A percentile compares a stretch with the other conserved stretches of the same genome.
phyloP scores from a whole-genome alignment of 2,888 invertebrate species.

The Portevinia maculata region DNA sequence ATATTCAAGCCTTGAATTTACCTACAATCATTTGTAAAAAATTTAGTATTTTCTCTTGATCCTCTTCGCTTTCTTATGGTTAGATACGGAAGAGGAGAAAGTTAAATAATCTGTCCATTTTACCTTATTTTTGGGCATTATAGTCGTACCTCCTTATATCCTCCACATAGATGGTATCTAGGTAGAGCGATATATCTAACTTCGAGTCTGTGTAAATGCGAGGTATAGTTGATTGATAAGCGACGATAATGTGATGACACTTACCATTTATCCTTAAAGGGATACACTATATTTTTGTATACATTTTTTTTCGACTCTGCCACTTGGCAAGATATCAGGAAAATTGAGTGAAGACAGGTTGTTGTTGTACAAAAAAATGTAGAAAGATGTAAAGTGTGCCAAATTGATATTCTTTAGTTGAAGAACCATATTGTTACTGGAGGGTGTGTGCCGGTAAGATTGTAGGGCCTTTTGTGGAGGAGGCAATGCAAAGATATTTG shows the following conservation, averaged over 20 bases:
- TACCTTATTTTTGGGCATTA: constrained; percentile 17
- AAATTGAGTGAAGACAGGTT: constrained; percentile 17
- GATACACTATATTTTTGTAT: constrained; percentile 25
- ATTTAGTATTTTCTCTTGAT: neutral
- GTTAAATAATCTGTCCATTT: constrained; percentile 36
- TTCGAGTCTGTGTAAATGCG: constrained; percentile 20
- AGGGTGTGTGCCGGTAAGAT: too few relatives aligned
- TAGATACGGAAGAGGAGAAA: constrained; percentile 2
- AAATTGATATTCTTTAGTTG: constrained; percentile 30
- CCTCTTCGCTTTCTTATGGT: neutral
- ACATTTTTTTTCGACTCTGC: neutral
- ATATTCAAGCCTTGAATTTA: neutral
- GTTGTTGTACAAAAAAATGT: constrained; percentile 5
- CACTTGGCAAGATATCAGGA: neutral
- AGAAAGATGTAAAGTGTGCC: constrained; percentile 21
- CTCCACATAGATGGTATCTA: constrained; percentile 3
- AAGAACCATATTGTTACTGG: neutral
- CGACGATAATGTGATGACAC: constrained; percentile 73
- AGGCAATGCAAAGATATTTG: constrained; percentile 7
- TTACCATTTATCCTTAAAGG: constrained; percentile 49
- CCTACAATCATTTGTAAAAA: constrained; percentile 14
- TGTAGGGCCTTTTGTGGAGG: neutral
- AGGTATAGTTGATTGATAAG: constrained; percentile 74
- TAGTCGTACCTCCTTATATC: neutral
- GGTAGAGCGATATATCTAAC: neutral